These are phyloP conservation scores for Uropetala carovei DNA, from an alignment of 2,888 invertebrate species.

Conservation along the genomic window DNA sequence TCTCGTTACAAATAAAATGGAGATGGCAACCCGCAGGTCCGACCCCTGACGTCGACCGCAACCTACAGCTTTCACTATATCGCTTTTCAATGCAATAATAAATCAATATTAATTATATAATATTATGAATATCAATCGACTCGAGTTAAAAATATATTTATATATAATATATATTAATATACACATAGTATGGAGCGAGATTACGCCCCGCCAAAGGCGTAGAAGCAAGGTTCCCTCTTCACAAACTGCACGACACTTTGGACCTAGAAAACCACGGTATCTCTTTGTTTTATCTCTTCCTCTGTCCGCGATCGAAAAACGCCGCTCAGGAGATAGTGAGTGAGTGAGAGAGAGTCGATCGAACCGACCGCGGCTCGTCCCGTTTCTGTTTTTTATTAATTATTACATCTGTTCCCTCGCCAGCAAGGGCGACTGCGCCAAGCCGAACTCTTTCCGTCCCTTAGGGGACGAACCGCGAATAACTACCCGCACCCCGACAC, in stretches of 20 bases:
- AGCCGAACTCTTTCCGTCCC: neutral
- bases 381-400: neutral
- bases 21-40: conserved; percentile 35
- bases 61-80: conserved; percentile 63
- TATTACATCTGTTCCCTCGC: conserved; percentile 40
- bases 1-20: conserved; percentile 43
- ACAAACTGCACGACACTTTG: conserved; percentile 60
- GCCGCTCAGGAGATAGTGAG: conserved; percentile 39
- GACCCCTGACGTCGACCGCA: conserved; percentile 63
- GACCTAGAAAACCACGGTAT: conserved; percentile 56
- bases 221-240: conserved; percentile 62
- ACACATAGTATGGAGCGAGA: conserved; percentile 64
- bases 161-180: conserved; percentile 65
- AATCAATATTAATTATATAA: conserved; percentile 64
- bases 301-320: neutral
- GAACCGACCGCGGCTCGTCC: neutral
- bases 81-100: conserved; percentile 63
- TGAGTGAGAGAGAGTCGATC: conserved; percentile 41
- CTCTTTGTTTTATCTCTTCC: conserved; percentile 13
- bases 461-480: neutral
- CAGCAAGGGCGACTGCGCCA: conserved; percentile 47
- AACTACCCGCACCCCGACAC: neutral
- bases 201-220: conserved; percentile 58
- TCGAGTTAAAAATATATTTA: conserved; percentile 66
- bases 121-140: conserved; percentile 66